Evolutionary conservation across 2,888 invertebrate species (phyloP), one percentile per base, ranked within the genome.

Genomic region (Adelognathus sp.): DNA sequence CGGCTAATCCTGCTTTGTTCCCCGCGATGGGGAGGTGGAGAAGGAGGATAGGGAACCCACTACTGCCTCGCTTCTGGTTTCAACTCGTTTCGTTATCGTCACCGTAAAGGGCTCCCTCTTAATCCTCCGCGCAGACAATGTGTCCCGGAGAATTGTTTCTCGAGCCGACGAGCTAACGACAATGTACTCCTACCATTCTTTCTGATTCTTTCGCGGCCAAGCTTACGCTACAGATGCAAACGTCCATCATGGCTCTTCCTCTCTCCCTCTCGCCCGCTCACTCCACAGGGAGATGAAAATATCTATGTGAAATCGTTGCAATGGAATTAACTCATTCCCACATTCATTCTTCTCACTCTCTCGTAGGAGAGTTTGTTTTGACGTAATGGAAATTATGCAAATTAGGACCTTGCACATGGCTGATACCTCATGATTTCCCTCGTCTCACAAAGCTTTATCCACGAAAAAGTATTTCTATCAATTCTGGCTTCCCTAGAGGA

Each of bases 1-100:
- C 75, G 72, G 80, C 83, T 83, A 83, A 83, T 81, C 83, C 83
- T 70, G 83, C 83, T 83, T 83, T 83, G 81, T 83, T 79, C 70
- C 76, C 79, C 72, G 76, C 64, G 73, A 54, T 29, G 52, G 1
- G 61, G 60, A 71, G 54, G 41, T 39, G 36, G n/a, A n/a, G n/a
- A n/a, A n/a, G n/a, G n/a, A n/a, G n/a, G n/a, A n/a, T n/a, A n/a
- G n/a, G n/a, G 60, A 39, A 46, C 36, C n/a, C 33, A 9, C 24
- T 14, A 7, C 29, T 50, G 50, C 50, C 18, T 60, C 14, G 29
- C 52, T n/a, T 75, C 70, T 77, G 76, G 79, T 77, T 81, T 79
- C 80, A 81, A 76, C 80, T 75, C 66, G 80, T 80, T 83, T 58
- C 75, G 80, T 81, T 83, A 83, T 81, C 82, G 71, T 81, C 82